Conservation (phyloP, 2,113 vertebrate species). For the Limnothrissa miodon region DNA sequence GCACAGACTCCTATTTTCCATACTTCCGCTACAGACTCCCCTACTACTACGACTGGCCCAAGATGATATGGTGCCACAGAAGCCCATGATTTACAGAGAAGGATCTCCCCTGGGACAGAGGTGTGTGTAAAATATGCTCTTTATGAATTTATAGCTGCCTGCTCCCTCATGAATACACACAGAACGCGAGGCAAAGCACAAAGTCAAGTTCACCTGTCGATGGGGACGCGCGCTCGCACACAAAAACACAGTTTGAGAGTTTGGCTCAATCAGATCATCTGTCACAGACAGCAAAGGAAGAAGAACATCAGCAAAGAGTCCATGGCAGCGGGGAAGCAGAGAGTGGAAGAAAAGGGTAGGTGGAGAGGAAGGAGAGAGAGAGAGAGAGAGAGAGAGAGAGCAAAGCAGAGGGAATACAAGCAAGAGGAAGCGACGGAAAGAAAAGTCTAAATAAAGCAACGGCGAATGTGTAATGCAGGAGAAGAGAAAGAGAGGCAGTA, state of each 20-base stretch:
- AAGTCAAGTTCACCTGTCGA: neutral
- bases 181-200: neutral
- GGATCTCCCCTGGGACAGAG: neutral
- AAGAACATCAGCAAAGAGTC: conserved; percentile 8
- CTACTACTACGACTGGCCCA: neutral
- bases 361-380: neutral
- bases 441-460: conserved; percentile 11
- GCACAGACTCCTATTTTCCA: neutral
- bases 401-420: neutral
- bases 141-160: neutral
- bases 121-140: neutral
- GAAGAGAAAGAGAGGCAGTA: conserved; percentile 2
- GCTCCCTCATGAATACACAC: neutral
- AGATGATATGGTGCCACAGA: neutral
- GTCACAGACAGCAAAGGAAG: neutral
- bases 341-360: neutral
- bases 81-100: neutral
- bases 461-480: conserved; percentile 10
- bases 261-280: neutral
- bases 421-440: neutral
- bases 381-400: neutral
- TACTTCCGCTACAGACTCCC: neutral
- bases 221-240: neutral
- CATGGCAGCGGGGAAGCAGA: neutral
- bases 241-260: neutral